phyloP scores from a whole-genome alignment of 2,888 invertebrate species.

The Pristionchus japonicus region DNA sequence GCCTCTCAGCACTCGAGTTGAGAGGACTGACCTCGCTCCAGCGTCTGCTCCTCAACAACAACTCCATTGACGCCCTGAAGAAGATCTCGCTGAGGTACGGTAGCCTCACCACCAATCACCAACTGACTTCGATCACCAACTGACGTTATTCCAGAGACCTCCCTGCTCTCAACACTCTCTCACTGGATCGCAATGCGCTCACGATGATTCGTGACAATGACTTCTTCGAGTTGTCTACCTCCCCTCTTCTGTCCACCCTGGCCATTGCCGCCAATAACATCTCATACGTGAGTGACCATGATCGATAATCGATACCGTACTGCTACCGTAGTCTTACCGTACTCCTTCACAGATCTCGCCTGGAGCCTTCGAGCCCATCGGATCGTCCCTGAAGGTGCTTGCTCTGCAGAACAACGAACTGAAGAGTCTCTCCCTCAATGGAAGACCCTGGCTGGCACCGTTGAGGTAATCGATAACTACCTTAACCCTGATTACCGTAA shows the following conservation, averaged over 20 bases:
- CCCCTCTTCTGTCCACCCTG: constrained; percentile 53
- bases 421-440: constrained; percentile 22
- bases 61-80: constrained; percentile 62
- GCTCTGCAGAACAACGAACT: constrained; percentile 60
- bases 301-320: neutral
- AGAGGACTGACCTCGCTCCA: constrained; percentile 60
- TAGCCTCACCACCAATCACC: too few relatives aligned
- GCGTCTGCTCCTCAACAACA: constrained; percentile 71
- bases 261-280: constrained; percentile 61
- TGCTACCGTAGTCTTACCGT: neutral
- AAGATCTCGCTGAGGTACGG: constrained; percentile 52
- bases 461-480: constrained; percentile 32
- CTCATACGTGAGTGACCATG: constrained; percentile 45
- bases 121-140: neutral
- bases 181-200: constrained; percentile 65
- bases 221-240: constrained; percentile 56
- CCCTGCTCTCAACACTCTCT: constrained; percentile 58
- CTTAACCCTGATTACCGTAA: neutral
- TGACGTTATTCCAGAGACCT: constrained; percentile 55
- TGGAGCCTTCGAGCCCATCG: constrained; percentile 54
- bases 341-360: constrained; percentile 49
- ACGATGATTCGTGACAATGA: constrained; percentile 64
- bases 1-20: constrained; percentile 58
- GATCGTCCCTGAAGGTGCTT: constrained; percentile 35
- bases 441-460: constrained; percentile 7